Base-by-base conservation (phyloP, 2,113 vertebrate species). In the Chaetura pelagica region DNA sequence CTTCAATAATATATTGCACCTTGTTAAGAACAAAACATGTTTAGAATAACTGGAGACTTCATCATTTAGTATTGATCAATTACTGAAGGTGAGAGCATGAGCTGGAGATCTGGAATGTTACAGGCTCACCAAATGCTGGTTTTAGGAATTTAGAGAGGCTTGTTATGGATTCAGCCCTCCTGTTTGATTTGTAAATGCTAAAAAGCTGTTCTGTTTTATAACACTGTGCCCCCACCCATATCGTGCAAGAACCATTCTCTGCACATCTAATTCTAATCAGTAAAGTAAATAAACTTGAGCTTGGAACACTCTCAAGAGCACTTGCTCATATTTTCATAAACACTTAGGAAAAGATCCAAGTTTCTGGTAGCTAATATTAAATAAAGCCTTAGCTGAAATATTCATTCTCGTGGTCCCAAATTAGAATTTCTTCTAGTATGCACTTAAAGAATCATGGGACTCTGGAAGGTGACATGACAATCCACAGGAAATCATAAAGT, bases 251-350 rank as follows among this genome's bases (percentile, higher is more conserved):
- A 7, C 58, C 67, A 9, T 16, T 87, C 69, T 63, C 67, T 75
- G 81, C 38, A 84, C 90, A 74, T 89, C 64, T 67, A 55, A 78
- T 90, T 87, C 85, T 88, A 84, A 79, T 79, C 77, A 82, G 66
- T 61, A 85, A 87, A 84, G 38, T 94, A 93, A 94, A 97, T 89
- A 96, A 95, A 94, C 63, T 95, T 91, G 95, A 89, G 87, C 83
- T 89, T 62, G 88, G 93, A 69, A 81, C 67, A 79, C 52, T 88
- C 82, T 77, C 27, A 62, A 79, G 87, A 82, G 57, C 78, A 81
- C 89, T 57, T 84, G 94, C 55, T 94, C 44, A 11, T 83, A 82
- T 87, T 94, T 85, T 89, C 81, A 38, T 59, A 42, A 34, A 24
- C 22, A 57, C 42, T 90, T n/a, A 63, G 88, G 86, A 76, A 57